These are phyloP conservation scores for Subacronicta megacephala DNA, from an alignment of 2,888 invertebrate genomes.

Conservation along the genomic window DNA sequence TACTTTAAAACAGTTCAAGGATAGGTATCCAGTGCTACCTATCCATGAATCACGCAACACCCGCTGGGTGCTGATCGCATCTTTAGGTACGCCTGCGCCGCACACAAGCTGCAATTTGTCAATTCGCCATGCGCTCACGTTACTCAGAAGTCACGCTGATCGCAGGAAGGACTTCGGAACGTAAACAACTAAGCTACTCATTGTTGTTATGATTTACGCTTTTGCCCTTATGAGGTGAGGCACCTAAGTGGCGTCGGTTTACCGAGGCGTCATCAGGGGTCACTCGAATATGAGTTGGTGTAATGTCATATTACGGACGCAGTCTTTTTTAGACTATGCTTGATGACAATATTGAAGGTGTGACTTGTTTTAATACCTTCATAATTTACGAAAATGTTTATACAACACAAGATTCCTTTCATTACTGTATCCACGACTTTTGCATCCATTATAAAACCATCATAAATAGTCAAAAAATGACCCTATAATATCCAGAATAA, in stretches of 20 bases:
- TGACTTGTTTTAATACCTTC: too few species aligned
- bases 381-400: not conserved
- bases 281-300: slow-evolving; percentile 16
- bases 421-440: not conserved
- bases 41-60: slow-evolving; percentile 47
- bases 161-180: slow-evolving; percentile 32
- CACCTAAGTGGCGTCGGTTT: not conserved
- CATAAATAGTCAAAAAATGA: not conserved
- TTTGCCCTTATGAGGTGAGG: slow-evolving; percentile 19
- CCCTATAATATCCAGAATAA: not conserved
- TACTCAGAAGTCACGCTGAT: slow-evolving; percentile 32
- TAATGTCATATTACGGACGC: not conserved
- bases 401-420: not conserved
- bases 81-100: slow-evolving; percentile 23
- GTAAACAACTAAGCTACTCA: slow-evolving; percentile 39
- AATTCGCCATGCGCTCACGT: slow-evolving; percentile 46
- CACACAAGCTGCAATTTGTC: slow-evolving; percentile 31
- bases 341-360: too few species aligned
- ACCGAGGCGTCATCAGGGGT: slow-evolving; percentile 9
- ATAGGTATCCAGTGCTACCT: not conserved
- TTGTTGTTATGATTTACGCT: slow-evolving; percentile 23
- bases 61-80: slow-evolving; percentile 40
- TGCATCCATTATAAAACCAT: not conserved
- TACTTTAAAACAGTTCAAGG: slow-evolving; percentile 18
- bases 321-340: not conserved